Evolutionary conservation across 2,113 vertebrate genomes (phyloP).

Genomic region (Polypterus bichir): DNA sequence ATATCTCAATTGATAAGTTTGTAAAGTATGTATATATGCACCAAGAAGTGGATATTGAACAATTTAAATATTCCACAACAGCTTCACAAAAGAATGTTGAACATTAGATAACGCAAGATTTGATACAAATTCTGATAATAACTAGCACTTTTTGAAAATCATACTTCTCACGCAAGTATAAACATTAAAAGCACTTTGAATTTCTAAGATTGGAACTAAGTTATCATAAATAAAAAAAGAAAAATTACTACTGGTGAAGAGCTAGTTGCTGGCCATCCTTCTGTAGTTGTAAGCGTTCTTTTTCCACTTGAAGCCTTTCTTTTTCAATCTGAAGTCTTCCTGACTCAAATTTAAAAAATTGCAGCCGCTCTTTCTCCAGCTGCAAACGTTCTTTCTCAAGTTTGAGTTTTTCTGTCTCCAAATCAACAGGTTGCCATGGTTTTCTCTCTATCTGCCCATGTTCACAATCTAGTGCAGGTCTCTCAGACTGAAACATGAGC

Average conservation of each 20-base stretch:
- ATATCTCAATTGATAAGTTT: no score
- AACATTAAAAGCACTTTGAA: no score
- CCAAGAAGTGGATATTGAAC: no score
- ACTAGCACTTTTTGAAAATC: no score
- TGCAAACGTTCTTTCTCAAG: conserved; percentile 80
- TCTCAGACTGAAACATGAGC: conserved; percentile 56
- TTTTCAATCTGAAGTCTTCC: conserved; percentile 84
- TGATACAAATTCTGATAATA: no score
- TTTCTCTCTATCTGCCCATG: conserved; percentile 46
- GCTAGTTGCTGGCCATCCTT: conserved; percentile 56
- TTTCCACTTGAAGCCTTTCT: conserved; percentile 82
- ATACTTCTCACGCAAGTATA: no score
- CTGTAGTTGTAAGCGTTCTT: conserved; percentile 79
- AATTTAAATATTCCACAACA: no score
- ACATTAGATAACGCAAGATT: no score
- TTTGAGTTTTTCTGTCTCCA: conserved; percentile 75
- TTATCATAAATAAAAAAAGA: no score
- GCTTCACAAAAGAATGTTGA: no score
- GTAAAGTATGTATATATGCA: no score
- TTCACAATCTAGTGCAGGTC: conserved; percentile 47
- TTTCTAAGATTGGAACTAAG: no score
- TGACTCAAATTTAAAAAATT: conserved; percentile 79
- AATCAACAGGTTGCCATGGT: conserved; percentile 53
- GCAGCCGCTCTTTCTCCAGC: conserved; percentile 78
- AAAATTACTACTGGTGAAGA: conserved; percentile 18